Evolutionary conservation across 2,888 invertebrate species (phyloP).

Genomic region (Drosophila helvetica): DNA sequence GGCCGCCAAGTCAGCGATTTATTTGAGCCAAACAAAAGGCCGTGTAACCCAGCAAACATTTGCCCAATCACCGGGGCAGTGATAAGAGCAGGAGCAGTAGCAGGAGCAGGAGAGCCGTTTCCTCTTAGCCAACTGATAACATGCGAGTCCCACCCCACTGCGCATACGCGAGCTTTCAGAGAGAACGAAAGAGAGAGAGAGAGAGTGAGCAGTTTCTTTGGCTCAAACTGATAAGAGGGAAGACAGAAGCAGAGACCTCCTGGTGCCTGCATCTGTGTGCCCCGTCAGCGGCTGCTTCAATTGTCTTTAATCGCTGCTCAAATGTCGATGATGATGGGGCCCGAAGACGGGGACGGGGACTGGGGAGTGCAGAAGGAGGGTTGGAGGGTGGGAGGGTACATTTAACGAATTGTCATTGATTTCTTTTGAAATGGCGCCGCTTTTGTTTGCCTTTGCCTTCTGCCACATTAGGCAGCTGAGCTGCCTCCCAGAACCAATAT

Average conservation of each 20-base stretch:
- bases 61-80: constrained; percentile 27
- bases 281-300: constrained; percentile 37
- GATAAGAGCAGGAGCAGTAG: constrained; percentile 52
- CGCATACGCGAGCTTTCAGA: constrained; percentile 71
- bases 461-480: constrained; percentile 62
- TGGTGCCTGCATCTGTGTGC: constrained; percentile 33
- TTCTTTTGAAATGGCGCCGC: constrained; percentile 61
- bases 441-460: constrained; percentile 60
- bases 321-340: constrained; percentile 48
- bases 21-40: constrained; percentile 51
- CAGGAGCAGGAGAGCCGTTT: not conserved
- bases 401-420: constrained; percentile 75
- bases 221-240: constrained; percentile 63
- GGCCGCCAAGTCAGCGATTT: constrained; percentile 54
- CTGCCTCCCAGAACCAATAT: not conserved
- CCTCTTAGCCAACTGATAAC: constrained; percentile 52
- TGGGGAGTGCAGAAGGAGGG: too few relatives aligned
- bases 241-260: not conserved
- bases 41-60: constrained; percentile 54
- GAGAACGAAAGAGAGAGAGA: constrained; percentile 12
- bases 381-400: constrained; percentile 21
- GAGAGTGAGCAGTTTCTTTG: constrained; percentile 14
- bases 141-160: constrained; percentile 4
- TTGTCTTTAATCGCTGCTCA: constrained; percentile 61
- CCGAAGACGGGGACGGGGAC: not conserved